Evolutionary conservation across 2,797 vertebrate species (phyloP), one percentile per base, ranked within the genome.

Genomic region (Poeciliopsis presidionis): DNA sequence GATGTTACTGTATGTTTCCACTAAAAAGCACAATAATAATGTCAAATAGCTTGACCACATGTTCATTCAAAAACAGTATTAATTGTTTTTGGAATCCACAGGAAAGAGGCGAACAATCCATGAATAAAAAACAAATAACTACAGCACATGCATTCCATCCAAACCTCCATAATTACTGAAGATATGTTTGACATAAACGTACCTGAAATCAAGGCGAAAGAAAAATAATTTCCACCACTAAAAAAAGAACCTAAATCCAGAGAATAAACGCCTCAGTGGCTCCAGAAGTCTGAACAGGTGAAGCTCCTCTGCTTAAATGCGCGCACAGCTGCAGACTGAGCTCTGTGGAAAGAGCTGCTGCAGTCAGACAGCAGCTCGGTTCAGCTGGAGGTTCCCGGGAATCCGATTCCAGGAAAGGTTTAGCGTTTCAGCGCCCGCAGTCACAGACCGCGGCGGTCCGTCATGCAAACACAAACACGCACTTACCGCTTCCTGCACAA

Each of bases 321-420:
- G 43, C 61, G 8, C 9, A 70, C 41, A 63, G n/a, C 45, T 13
- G 81, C 28, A 70, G 77, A 25, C 51, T 30, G 84, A 55, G 78
- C 57, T 79, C 57, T 78, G 73, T 76, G 75, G 46, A 65, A 84
- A 89, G 69, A 71, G 81, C 76, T 33, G 67, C 20, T 77, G 43
- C 22, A 46, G 65, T 43, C 81, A 89, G 81, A 87, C 84, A 89
- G 87, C 90, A 90, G 80, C 77, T 84, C 82, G 39, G 86, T 77
- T 89, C 85, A 88, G 49, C 81, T 43, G 74, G 74, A 81, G 79
- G 13, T 95, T 95, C 93, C 86, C 39, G 87, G 92, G 74, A 96
- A 95, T 88, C 84, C 18, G 80, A 73, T 94, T 95, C 94, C 89
- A 78, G 86, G 94, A 94, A 95, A 88, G 76, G 91, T 84, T 91